Evolutionary conservation across 2,113 vertebrate species (phyloP).

Genomic region (Pontoporia blainvillei): DNA sequence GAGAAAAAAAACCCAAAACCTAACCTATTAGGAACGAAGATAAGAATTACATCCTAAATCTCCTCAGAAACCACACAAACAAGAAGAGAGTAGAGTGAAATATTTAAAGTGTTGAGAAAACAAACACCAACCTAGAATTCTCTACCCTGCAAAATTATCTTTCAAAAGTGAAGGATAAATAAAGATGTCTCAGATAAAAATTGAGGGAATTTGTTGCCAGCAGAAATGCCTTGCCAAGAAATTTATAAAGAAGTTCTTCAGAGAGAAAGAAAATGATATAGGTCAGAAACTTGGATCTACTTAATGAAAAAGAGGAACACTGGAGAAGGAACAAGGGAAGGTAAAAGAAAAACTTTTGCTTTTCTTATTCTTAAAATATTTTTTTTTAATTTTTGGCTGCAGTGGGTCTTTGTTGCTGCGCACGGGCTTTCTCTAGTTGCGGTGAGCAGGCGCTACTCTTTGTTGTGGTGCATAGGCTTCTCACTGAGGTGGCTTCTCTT

Average conservation of each 20-base stretch:
- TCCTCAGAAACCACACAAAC: neutral
- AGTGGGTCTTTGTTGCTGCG: too few relatives aligned
- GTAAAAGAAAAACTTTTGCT: neutral
- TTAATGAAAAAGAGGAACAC: neutral
- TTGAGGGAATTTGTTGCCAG: neutral
- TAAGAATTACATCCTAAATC: neutral
- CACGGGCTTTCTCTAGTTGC: too few relatives aligned
- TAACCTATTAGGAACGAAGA: neutral
- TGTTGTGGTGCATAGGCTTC: too few relatives aligned
- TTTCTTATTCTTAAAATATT: neutral
- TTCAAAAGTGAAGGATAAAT: neutral
- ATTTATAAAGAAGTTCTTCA: neutral
- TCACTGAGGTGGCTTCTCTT: too few relatives aligned
- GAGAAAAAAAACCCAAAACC: rapidly evolving
- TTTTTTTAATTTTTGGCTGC: too few relatives aligned
- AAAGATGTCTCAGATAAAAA: neutral
- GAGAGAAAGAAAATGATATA: neutral
- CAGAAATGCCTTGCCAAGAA: neutral
- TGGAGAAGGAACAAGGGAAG: neutral
- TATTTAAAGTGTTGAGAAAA: neutral
- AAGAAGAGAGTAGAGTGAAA: neutral
- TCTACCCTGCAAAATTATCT: neutral
- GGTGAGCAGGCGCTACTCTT: too few relatives aligned
- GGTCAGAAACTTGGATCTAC: neutral
- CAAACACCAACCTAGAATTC: neutral